A percentile compares a stretch with the other conserved stretches of the same genome.
phyloP scores from a whole-genome alignment of 2,888 invertebrate genomes.

The Zygogramma bicolorata region DNA sequence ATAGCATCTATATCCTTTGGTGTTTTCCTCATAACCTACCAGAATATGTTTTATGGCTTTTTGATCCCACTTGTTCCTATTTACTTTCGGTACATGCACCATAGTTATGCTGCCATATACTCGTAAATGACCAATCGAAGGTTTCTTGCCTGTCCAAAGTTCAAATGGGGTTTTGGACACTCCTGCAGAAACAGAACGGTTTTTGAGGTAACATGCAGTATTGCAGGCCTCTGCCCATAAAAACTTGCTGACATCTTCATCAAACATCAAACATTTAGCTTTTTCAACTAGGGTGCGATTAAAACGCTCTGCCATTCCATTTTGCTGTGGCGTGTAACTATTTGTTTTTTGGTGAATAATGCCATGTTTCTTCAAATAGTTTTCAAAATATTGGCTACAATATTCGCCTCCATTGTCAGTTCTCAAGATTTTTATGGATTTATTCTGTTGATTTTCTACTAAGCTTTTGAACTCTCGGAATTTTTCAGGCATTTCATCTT shows the following conservation, averaged over 20 bases:
- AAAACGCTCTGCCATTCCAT: too few relatives aligned
- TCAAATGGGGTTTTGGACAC: too few relatives aligned
- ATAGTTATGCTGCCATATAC: slow-evolving; percentile 41
- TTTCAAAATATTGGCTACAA: too few relatives aligned
- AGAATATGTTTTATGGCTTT: slow-evolving; percentile 45
- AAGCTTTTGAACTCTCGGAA: slow-evolving; percentile 50
- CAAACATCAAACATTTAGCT: too few relatives aligned
- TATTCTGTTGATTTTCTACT: slow-evolving; percentile 51
- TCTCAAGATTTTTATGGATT: slow-evolving; percentile 51
- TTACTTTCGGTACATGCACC: too few relatives aligned
- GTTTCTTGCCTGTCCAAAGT: too few relatives aligned
- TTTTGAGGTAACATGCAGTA: slow-evolving; percentile 16
- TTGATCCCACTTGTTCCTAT: slow-evolving; percentile 46
- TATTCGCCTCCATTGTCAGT: too few relatives aligned
- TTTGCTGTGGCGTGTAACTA: slow-evolving; percentile 48
- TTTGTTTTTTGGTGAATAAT: slow-evolving; percentile 47
- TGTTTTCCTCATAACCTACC: slow-evolving; percentile 48
- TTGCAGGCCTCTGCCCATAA: slow-evolving; percentile 33
- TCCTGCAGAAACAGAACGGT: slow-evolving; percentile 2
- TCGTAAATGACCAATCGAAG: slow-evolving; percentile 48
- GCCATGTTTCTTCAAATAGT: too few relatives aligned
- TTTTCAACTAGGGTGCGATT: too few relatives aligned
- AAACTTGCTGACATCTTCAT: too few relatives aligned
- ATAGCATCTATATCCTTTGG: slow-evolving; percentile 48
- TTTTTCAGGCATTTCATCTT: too few relatives aligned